These are phyloP conservation scores for Labeo calbasu DNA, from an alignment of 2,797 vertebrate genomes.

Conservation along the genomic window DNA sequence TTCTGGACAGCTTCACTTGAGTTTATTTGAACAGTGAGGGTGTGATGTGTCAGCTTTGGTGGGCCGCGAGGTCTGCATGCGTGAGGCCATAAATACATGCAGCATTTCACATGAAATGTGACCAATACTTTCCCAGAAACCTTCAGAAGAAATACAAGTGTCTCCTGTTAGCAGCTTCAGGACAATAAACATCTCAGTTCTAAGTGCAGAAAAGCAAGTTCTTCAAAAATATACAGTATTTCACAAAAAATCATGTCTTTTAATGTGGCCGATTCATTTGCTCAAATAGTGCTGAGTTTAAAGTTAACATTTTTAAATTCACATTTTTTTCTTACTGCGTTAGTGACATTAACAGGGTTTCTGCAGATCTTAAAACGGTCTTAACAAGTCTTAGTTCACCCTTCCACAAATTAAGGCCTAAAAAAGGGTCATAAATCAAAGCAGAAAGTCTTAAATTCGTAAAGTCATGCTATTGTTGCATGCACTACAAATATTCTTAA, in stretches of 20 bases:
- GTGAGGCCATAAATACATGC: background rate
- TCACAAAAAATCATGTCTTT: background rate
- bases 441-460: background rate
- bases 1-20: background rate
- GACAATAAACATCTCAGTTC: background rate
- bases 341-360: background rate
- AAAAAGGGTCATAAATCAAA: background rate
- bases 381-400: background rate
- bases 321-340: background rate
- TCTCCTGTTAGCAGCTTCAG: conserved; percentile 1
- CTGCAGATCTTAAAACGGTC: background rate
- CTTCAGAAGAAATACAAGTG: background rate
- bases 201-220: background rate
- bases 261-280: background rate
- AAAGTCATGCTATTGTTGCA: background rate
- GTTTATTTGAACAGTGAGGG: conserved; percentile 35
- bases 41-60: conserved; percentile 21
- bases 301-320: background rate
- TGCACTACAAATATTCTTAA: background rate
- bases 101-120: background rate
- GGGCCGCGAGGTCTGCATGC: conserved; percentile 19
- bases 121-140: background rate
- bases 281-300: background rate
- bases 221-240: background rate
- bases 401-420: background rate